Conservation (phyloP, 2,888 invertebrate species). For the Pemphredon lugubris region DNA sequence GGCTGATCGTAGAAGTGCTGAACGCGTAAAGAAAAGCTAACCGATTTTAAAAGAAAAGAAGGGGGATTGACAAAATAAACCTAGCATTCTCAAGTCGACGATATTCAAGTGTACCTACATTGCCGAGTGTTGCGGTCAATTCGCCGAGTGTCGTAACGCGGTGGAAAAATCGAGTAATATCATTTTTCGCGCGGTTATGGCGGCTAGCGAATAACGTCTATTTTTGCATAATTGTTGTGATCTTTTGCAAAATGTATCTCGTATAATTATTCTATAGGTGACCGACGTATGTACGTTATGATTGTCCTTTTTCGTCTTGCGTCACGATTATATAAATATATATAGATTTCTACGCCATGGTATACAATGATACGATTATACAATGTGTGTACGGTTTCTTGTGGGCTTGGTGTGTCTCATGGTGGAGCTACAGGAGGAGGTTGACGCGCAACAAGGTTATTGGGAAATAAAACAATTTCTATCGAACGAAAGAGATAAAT, state of each 20-base stretch:
- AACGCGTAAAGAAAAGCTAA: constrained; percentile 24
- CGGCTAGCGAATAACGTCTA: constrained; percentile 74
- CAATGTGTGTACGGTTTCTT: constrained; percentile 71
- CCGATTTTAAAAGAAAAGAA: constrained; percentile 18
- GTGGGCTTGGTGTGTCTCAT: constrained; percentile 71
- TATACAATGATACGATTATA: constrained; percentile 61
- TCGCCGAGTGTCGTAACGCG: constrained; percentile 22
- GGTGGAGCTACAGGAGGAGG: constrained; percentile 45
- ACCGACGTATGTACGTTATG: constrained; percentile 70
- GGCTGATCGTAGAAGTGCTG: constrained; percentile 47
- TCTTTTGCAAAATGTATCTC: constrained; percentile 76
- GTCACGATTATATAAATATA: constrained; percentile 69
- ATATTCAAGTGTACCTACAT: constrained; percentile 40
- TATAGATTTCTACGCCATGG: constrained; percentile 69
- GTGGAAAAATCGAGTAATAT: constrained; percentile 14
- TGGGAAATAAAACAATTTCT: constrained; percentile 50
- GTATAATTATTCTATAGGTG: constrained; percentile 66
- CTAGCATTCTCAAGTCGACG: constrained; percentile 36
- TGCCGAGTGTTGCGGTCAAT: constrained; percentile 46
- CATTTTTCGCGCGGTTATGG: constrained; percentile 42
- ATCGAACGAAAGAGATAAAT: constrained; percentile 24
- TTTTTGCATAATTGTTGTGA: constrained; percentile 83
- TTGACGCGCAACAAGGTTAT: constrained; percentile 41
- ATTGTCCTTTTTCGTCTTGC: constrained; percentile 71
- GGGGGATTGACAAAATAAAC: constrained; percentile 13